Evolutionary conservation across 2,113 vertebrate species (phyloP), one percentile per base, ranked within the genome.

Genomic region (Cairina moschata): DNA sequence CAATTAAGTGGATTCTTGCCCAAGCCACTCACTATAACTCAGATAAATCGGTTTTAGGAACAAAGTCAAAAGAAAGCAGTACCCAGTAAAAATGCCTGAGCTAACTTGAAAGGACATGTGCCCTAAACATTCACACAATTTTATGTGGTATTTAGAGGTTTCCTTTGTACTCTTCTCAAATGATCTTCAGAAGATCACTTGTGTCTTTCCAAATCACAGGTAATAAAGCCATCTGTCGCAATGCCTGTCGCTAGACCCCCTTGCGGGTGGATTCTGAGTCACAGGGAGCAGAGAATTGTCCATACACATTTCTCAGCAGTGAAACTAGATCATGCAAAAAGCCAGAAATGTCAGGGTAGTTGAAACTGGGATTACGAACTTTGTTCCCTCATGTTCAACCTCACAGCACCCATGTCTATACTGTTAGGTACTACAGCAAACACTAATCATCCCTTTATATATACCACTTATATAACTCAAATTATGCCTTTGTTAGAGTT

Each of bases 171-270:
- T 94, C 11, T 0, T 66, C 81, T 58, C 11, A 12, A 69, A 80
- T 66, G 92, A 92, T 92, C 88, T 83, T 92, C 88, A 92, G 93
- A 65, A 90, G 86, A 69, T 69, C 91, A 69, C 67, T 82, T 1
- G 0, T 66, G 77, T 25, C 80, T 86, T 23, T 26, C 69, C 29
- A 32, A 90, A 88, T 84, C 91, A 87, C 71, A 92, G 93, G 91
- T 87, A 89, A 93, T 89, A 83, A 94, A 94, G 44, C 32, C 86
- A 62, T 91, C 90, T 78, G 83, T 26, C 91, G 25, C 10, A 59
- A 13, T 0, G 10, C 78, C 77, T 94, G 72, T 50, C 58, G 0
- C 69, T 9, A 36, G 69, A 78, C 15, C 69, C 42, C 60, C 69
- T 80, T 21, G 38, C 0, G 4, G 86, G 52, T 9, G 36, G 58